These are phyloP conservation scores for Sturnus vulgaris DNA, from an alignment of 2,113 vertebrate species.

Conservation along the genomic window DNA sequence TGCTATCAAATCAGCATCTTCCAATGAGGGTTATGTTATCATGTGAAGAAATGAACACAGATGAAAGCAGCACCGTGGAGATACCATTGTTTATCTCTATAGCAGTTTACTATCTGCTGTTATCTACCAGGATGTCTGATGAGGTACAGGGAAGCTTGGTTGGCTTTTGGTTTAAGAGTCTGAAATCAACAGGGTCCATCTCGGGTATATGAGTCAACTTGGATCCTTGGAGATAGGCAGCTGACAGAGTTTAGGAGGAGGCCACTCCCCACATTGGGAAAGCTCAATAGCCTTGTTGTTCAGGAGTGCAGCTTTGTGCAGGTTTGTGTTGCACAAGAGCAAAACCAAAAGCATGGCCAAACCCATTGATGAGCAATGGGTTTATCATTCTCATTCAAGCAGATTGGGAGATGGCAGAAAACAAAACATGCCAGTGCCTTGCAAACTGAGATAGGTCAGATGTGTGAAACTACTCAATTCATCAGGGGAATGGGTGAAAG, in stretches of 20 bases:
- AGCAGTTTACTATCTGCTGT: not conserved
- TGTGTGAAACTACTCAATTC: not conserved
- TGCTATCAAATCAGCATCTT: not conserved
- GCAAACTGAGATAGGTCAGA: not conserved
- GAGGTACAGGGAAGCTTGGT: not conserved
- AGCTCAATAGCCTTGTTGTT: not conserved
- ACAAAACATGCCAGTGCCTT: not conserved
- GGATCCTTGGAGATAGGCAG: not conserved
- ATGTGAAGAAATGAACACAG: not conserved
- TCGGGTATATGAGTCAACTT: not conserved
- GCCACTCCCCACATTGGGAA: constrained; percentile 32
- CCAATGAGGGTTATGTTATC: fast-evolving
- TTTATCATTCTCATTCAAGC: constrained; percentile 1
- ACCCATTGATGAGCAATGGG: constrained; percentile 39
- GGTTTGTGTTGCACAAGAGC: constrained; percentile 18
- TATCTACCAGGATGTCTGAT: not conserved
- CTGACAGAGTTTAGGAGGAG: not conserved
- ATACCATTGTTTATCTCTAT: not conserved
- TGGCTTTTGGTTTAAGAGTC: not conserved
- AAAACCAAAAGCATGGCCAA: constrained; percentile 20
- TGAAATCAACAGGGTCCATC: not conserved
- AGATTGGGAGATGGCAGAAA: not conserved
- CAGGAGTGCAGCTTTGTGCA: not conserved
- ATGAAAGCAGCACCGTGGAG: not conserved
- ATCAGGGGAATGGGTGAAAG: not conserved